Evolutionary conservation across 2,113 vertebrate species (phyloP), one percentile per base, ranked within the genome.

Genomic region (Megalops atlanticus): DNA sequence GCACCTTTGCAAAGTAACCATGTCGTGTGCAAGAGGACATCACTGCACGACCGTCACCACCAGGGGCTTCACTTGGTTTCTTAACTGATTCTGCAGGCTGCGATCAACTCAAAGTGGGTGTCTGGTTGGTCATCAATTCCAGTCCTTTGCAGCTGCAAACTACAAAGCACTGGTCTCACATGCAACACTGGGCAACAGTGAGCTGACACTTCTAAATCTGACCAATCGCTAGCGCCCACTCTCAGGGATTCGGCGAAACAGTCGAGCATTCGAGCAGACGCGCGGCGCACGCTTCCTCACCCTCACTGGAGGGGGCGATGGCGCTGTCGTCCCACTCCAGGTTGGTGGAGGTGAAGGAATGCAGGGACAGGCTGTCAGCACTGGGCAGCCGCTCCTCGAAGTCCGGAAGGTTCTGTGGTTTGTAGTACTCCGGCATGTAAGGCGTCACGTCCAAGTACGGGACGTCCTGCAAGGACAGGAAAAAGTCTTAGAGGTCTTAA

Each of bases 371-470:
- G 89, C 97, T 99, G 92, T 99, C 98, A 0, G 96, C 97, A 90
- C 95, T 97, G 82, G 97, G 97, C 16, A 99, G 93, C 58, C 97
- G 93, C 71, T 98, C 97, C 84, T 99, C 97, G 18, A 99, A 99
- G 92, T 99, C 98, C 84, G 99, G 89, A 82, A 99, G 93, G 91
- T 98, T 96, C 69, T 97, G 96, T 7, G 98, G 98, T 83, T 99
- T 99, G 91, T 99, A 99, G 92, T 99, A 99, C 52, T 99, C 98
- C 0, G 98, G 98, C 98, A 99, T 99, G 93, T 99, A 99, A 0
- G 98, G 97, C 5, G 98, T 97, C 92, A 99, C 91, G 16, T 99
- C 98, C 87, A 99, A 87, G 85, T 99, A 99, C 0, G 98, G 98
- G 49, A 95, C 97, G 0, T 99, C 98, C 98, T 99, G 90, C 16